Conservation (phyloP, 2,888 invertebrate genomes). For the Allygus modestus region DNA sequence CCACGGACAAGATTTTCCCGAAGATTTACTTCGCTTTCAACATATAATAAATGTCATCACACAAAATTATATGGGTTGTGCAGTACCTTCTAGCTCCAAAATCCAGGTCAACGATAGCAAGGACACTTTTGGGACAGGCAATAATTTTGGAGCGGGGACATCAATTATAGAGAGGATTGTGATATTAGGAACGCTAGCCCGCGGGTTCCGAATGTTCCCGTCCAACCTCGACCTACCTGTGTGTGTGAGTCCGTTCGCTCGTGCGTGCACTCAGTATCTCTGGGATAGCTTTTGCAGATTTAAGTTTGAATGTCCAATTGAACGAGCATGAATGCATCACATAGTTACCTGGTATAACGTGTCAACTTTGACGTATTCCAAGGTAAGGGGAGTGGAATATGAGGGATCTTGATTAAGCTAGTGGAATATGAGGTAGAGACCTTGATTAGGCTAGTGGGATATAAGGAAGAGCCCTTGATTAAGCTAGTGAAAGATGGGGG, state of each 20-base stretch:
- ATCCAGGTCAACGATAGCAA: constrained; percentile 16
- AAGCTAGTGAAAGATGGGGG: too few relatives aligned
- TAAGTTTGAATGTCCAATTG: too few relatives aligned
- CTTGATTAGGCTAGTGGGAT: too few relatives aligned
- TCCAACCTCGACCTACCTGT: neutral
- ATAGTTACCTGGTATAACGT: too few relatives aligned
- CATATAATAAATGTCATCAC: neutral
- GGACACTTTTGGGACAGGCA: constrained; percentile 36
- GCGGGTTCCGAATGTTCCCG: neutral
- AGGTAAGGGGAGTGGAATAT: too few relatives aligned
- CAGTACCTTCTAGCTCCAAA: neutral
- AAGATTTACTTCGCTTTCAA: neutral
- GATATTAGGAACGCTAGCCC: neutral
- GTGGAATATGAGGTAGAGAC: too few relatives aligned
- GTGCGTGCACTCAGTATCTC: too few relatives aligned
- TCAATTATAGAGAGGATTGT: neutral
- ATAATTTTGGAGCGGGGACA: constrained; percentile 10
- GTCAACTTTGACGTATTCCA: too few relatives aligned
- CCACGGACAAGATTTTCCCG: neutral
- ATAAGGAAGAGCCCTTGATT: too few relatives aligned
- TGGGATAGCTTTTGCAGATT: too few relatives aligned
- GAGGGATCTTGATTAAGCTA: too few relatives aligned
- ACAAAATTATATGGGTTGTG: neutral
- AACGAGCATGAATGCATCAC: too few relatives aligned
- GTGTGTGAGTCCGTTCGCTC: neutral